These are phyloP conservation scores for Elaeidobius kamerunicus DNA, from an alignment of 2,888 invertebrate genomes.

Conservation along the genomic window DNA sequence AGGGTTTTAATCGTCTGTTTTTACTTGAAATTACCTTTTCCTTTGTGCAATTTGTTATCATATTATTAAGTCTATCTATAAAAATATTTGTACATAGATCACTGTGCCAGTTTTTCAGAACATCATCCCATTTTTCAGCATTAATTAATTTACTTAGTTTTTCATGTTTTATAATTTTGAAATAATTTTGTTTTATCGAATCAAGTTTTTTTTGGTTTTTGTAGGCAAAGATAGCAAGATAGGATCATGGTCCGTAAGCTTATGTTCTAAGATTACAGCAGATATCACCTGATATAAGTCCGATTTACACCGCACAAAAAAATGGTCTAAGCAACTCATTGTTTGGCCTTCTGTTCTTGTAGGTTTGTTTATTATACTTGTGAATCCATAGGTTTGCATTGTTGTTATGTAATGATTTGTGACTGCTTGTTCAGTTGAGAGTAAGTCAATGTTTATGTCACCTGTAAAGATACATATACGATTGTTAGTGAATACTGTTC, in stretches of 20 bases:
- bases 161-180: background rate
- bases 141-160: background rate
- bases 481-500: background rate
- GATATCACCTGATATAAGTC: background rate
- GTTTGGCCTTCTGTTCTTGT: conserved; percentile 1
- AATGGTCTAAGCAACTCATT: conserved; percentile 16
- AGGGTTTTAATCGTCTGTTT: conserved; percentile 7
- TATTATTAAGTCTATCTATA: conserved; percentile 5
- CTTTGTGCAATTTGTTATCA: background rate
- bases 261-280: conserved; percentile 9
- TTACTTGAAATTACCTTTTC: background rate
- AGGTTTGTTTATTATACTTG: background rate
- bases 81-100: conserved; percentile 13
- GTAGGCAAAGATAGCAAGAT: conserved; percentile 10
- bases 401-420: conserved; percentile 2
- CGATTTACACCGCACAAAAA: conserved; percentile 16
- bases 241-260: conserved; percentile 20
- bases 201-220: background rate
- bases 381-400: background rate
- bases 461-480: conserved; percentile 7
- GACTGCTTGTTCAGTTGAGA: background rate
- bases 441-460: conserved; percentile 7
- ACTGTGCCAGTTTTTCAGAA: conserved; percentile 1
- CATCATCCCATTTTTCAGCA: conserved; percentile 8
- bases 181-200: background rate